Percentiles rank a stretch among this genome's conserved stretches.
Conservation (phyloP, 2,113 vertebrate genomes). For the Bubo scandiacus region DNA sequence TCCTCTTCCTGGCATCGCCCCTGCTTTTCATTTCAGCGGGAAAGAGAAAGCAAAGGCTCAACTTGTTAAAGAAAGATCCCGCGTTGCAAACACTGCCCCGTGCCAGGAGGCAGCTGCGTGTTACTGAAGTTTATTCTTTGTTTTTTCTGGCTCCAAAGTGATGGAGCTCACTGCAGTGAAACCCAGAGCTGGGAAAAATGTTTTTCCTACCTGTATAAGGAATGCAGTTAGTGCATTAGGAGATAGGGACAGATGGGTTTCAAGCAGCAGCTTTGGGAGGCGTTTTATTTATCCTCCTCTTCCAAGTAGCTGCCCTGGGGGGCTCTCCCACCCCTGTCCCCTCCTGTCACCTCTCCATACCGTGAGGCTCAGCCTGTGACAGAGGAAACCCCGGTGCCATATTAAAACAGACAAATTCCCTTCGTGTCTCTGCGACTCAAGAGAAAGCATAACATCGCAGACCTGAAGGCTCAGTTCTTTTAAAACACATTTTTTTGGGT, state of each 20-base stretch:
- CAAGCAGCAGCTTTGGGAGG: neutral
- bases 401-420: neutral
- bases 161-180: neutral
- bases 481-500: neutral
- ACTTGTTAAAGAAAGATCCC: neutral
- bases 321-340: neutral
- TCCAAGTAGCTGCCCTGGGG: neutral
- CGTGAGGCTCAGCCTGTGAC: fast-evolving
- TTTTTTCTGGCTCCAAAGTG: neutral
- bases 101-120: neutral
- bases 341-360: neutral
- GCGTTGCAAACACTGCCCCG: fast-evolving
- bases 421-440: neutral
- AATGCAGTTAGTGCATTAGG: fast-evolving
- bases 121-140: neutral
- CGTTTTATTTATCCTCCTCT: neutral
- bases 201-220: neutral
- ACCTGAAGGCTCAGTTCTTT: neutral
- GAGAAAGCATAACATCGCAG: neutral
- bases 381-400: neutral
- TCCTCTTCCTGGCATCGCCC: neutral
- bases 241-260: neutral
- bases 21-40: neutral
- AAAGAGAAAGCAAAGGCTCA: neutral
- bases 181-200: neutral